Evolutionary conservation across 2,797 vertebrate species (phyloP).

Genomic region (Agapornis canus): DNA sequence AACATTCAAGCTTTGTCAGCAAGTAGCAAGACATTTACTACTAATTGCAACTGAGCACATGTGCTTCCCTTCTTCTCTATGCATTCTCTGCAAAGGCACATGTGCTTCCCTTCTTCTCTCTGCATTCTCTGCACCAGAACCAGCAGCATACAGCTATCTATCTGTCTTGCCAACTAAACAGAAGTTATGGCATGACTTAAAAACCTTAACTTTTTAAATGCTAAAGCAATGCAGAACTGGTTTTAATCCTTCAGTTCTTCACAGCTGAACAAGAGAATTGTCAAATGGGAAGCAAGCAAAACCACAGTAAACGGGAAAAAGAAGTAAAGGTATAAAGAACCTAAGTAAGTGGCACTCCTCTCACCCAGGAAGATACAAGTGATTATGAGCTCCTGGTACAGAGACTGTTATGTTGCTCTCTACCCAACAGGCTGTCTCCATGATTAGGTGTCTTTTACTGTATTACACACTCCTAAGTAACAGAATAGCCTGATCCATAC

Average conservation of each 20-base stretch:
- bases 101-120: not conserved
- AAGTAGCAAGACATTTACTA: not conserved
- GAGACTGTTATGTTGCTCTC: not conserved
- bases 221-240: not conserved
- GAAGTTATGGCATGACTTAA: fast-evolving
- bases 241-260: not conserved
- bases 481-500: not conserved
- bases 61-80: not conserved
- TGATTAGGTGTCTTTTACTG: not conserved
- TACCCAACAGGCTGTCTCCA: not conserved
- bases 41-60: not conserved
- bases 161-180: not conserved
- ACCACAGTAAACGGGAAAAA: not conserved
- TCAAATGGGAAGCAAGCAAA: not conserved
- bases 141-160: not conserved
- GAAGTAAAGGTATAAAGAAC: not conserved
- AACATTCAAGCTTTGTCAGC: not conserved
- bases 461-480: not conserved
- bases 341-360: not conserved
- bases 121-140: not conserved
- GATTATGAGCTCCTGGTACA: not conserved
- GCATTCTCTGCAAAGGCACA: not conserved
- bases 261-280: not conserved
- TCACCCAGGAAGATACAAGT: not conserved
- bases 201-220: not conserved